phyloP scores from a whole-genome alignment of 1,140 invertebrate species.

The Drosophila ogumai region DNA sequence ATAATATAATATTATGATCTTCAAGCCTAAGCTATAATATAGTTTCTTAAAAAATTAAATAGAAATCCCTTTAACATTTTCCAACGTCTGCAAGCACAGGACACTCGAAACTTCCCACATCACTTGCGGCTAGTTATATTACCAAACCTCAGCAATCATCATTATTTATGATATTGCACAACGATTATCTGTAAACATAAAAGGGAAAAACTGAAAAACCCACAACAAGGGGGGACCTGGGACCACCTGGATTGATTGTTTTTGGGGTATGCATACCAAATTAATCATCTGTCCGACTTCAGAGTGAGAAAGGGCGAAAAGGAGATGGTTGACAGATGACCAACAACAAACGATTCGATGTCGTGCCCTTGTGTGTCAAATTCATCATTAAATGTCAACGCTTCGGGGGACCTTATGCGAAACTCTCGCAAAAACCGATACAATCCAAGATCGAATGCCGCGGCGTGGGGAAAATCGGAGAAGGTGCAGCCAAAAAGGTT shows the following conservation, averaged over 20 bases:
- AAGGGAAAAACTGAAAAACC: conserved; percentile 19
- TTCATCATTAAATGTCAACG: conserved; percentile 84
- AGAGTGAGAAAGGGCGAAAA: conserved; percentile 11
- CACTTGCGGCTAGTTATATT: conserved; percentile 47
- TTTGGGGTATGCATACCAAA: conserved; percentile 48
- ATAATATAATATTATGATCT: no score
- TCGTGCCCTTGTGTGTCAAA: conserved; percentile 84
- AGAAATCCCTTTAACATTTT: neutral
- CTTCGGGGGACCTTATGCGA: conserved; percentile 71
- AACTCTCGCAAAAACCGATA: conserved; percentile 41
- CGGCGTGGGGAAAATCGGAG: conserved; percentile 39
- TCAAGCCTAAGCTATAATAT: neutral
- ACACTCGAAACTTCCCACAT: conserved; percentile 19
- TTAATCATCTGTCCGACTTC: conserved; percentile 66
- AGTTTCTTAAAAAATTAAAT: neutral
- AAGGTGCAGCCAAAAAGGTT: conserved; percentile 69
- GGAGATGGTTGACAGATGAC: conserved; percentile 45
- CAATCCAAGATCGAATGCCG: conserved; percentile 22
- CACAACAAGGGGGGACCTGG: conserved; percentile 24
- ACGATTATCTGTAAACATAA: conserved; percentile 47
- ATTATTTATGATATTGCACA: conserved; percentile 75
- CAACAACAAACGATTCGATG: conserved; percentile 56
- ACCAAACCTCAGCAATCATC: conserved; percentile 61
- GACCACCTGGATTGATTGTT: conserved; percentile 73
- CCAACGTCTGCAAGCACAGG: conserved; percentile 17